Base-by-base conservation (phyloP, 2,797 vertebrate genomes). In the Huso huso region DNA sequence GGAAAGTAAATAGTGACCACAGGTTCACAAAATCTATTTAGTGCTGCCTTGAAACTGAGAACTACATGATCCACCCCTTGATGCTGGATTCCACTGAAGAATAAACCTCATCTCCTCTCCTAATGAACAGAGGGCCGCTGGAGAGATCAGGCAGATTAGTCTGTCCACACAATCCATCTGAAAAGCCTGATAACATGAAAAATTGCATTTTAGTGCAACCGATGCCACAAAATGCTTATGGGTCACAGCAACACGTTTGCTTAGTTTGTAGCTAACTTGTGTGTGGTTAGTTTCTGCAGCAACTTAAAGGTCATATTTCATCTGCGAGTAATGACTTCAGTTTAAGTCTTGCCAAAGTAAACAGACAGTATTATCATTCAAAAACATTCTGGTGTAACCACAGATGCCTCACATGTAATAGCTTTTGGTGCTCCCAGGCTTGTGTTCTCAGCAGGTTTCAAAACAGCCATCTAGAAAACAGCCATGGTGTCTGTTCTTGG, bases 71-170 rank as follows among this genome's bases (percentile, higher is more conserved):
- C 55, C 55, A 7, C 10, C 55, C 15, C 12, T 61, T 6, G 59
- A 61, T 6, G 7, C 12, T 10, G 8, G 49, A 49, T 13, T 58
- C 11, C 55, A 12, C 11, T 11, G 55, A 58, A 11, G 55, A 6
- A 58, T 58, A 71, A 68, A 55, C 63, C 49, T 8, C 10, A 51
- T 49, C 66, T 68, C 66, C 68, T 67, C 48, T 66, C 61, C 8
- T 62, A 68, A 68, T 71, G 63, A 68, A 37, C 37, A 68, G 15
- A 60, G 65, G 13, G 48, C 65, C 15, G 50, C n/a, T 23, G 49
- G 48, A n/a, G 57, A 66, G 66, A 61, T 61, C 57, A n/a, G 58
- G 10, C 62, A 58, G 66, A 71, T 62, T 68, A 71, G 62, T n/a
- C 53, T 15, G 57, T 51, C 13, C 15, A 2, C 58, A 61, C 58